phyloP scores from a whole-genome alignment of 1,140 invertebrate species.

The Adelges cooleyi region DNA sequence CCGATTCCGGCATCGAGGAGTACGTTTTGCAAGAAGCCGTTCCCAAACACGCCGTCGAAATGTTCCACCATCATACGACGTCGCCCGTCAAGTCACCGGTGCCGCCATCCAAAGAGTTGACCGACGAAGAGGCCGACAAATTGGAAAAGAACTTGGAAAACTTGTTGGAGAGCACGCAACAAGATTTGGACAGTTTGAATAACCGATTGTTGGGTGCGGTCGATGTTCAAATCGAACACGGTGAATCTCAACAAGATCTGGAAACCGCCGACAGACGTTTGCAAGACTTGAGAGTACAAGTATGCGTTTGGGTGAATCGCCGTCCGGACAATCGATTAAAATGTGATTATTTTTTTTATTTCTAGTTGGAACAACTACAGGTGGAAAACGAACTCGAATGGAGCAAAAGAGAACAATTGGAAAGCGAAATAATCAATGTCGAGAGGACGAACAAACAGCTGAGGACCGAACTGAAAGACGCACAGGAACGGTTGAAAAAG shows the following conservation, averaged over 20 bases:
- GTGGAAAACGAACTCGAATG: constrained; percentile 86
- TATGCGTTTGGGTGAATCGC: constrained; percentile 36
- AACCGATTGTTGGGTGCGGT: neutral
- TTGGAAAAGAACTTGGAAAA: constrained; percentile 8
- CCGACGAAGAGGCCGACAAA: neutral
- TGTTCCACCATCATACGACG: constrained; percentile 35
- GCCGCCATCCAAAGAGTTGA: neutral
- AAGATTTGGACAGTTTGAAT: constrained; percentile 20
- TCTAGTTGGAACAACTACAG: constrained; percentile 67
- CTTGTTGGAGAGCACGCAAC: constrained; percentile 21
- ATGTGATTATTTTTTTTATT: constrained; percentile 12
- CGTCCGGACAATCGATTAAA: neutral
- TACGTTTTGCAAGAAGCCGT: constrained; percentile 49
- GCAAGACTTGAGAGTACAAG: constrained; percentile 55
- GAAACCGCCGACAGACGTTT: constrained; percentile 42
- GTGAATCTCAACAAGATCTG: neutral
- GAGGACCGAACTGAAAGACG: constrained; percentile 64
- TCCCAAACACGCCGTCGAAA: constrained; percentile 45
- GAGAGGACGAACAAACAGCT: constrained; percentile 85
- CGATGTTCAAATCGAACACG: neutral
- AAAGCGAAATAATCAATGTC: constrained; percentile 75
- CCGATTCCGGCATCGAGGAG: constrained; percentile 45
- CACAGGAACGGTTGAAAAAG: constrained; percentile 63
- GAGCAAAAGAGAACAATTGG: constrained; percentile 77
- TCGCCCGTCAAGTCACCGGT: neutral